Percentiles rank a stretch among this genome's conserved stretches.
Evolutionary conservation across 2,888 invertebrate species (phyloP).

Genomic region (Euzetes globulus): DNA sequence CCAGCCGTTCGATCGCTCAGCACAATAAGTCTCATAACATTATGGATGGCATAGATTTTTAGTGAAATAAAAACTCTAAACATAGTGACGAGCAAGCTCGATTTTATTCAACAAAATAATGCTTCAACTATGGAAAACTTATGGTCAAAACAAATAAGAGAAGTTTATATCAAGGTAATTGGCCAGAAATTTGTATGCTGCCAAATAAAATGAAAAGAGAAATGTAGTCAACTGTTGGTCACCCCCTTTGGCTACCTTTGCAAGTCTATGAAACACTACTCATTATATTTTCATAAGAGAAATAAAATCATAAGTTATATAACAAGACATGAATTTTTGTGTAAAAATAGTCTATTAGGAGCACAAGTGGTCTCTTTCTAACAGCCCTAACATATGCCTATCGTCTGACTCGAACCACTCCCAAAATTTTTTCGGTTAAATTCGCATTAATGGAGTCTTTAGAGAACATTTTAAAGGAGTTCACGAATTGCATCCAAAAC

Average conservation of each 20-base stretch:
- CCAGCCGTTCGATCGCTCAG: not conserved
- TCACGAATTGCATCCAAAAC: not conserved
- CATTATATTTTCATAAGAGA: not conserved
- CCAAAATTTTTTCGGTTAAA: not conserved
- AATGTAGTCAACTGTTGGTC: too few species aligned
- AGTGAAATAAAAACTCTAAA: too few species aligned
- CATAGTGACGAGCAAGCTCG: too few species aligned
- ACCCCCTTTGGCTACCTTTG: too few species aligned
- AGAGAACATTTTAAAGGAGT: not conserved
- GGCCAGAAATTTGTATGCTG: too few species aligned
- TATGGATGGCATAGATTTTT: not conserved
- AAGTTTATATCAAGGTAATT: too few species aligned
- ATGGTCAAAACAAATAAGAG: too few species aligned
- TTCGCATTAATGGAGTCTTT: not conserved
- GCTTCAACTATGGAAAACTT: too few species aligned
- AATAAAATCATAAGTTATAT: not conserved
- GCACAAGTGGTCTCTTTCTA: not conserved
- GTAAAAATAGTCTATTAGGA: not conserved
- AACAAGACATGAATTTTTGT: not conserved
- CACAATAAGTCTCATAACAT: not conserved
- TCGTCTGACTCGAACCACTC: not conserved
- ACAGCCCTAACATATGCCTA: not conserved
- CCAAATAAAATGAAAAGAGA: not conserved
- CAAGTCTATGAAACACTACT: not conserved
- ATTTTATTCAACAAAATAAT: too few species aligned